Conservation (phyloP, 1,140 invertebrate genomes). For the Magallana ariakensis region DNA sequence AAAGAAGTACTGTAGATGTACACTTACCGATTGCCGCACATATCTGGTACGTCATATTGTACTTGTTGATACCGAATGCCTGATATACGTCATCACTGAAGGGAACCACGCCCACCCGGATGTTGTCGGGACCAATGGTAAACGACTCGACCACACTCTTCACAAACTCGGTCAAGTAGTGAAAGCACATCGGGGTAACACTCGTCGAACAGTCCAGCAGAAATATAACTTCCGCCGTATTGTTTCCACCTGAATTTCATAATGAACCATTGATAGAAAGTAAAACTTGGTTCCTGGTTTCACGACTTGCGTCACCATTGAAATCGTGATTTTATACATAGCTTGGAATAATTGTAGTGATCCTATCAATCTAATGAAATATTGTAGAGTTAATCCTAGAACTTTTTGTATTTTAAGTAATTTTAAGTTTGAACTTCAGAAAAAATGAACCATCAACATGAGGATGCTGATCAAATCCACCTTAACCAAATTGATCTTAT, state of each 20-base stretch:
- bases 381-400: too few relatives aligned
- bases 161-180: conserved; percentile 66
- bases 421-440: too few relatives aligned
- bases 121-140: conserved; percentile 58
- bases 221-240: conserved; percentile 70
- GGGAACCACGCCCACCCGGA: conserved; percentile 64
- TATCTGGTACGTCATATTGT: conserved; percentile 51
- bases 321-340: too few relatives aligned
- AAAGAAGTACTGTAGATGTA: not conserved
- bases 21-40: conserved; percentile 58
- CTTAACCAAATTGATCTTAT: too few relatives aligned
- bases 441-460: too few relatives aligned
- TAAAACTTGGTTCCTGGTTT: too few relatives aligned
- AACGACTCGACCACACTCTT: conserved; percentile 61
- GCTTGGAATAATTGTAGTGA: too few relatives aligned
- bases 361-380: too few relatives aligned
- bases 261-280: too few relatives aligned
- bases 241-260: conserved; percentile 56
- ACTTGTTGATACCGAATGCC: conserved; percentile 62
- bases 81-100: conserved; percentile 63
- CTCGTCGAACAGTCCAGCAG: conserved; percentile 70
- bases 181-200: conserved; percentile 62
- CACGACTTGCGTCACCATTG: too few relatives aligned
- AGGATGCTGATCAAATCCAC: too few relatives aligned
- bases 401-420: too few relatives aligned